Evolutionary conservation across 2,797 vertebrate species (phyloP).

Genomic region (Rousettus madagascariensis): DNA sequence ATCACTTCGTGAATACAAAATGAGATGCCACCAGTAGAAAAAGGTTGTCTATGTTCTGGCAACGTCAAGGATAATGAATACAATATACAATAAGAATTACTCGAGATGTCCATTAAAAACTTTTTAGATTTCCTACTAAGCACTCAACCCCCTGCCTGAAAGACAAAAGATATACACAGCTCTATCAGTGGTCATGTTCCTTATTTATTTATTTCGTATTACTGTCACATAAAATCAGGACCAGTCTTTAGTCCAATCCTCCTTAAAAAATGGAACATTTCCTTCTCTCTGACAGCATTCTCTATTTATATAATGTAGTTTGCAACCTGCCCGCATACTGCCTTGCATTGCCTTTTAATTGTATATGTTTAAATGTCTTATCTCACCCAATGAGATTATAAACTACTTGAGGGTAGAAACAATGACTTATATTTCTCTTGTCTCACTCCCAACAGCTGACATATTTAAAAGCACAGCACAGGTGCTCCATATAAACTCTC

Average conservation of each 20-base stretch:
- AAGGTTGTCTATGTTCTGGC: background rate
- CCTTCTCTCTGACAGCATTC: conserved; percentile 4
- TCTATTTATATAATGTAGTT: background rate
- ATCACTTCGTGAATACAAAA: conserved; percentile 40
- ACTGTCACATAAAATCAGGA: background rate
- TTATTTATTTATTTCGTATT: conserved; percentile 32
- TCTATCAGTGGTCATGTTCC: background rate
- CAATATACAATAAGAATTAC: background rate
- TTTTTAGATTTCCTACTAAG: background rate
- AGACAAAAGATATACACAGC: background rate
- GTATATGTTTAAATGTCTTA: conserved; percentile 34
- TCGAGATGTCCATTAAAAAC: background rate
- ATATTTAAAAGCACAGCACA: conserved; percentile 22
- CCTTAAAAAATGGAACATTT: background rate
- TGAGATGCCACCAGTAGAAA: conserved; percentile 13
- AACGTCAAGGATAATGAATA: background rate
- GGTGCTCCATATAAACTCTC: conserved; percentile 48
- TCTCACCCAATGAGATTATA: conserved; percentile 51
- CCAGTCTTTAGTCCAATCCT: background rate
- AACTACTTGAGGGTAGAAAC: conserved; percentile 55
- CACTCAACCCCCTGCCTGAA: background rate
- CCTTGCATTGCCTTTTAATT: conserved; percentile 38
- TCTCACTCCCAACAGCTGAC: conserved; percentile 52
- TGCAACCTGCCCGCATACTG: background rate
- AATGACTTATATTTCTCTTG: conserved; percentile 60